These are phyloP conservation scores for Lycaon pictus DNA, from an alignment of 2,113 vertebrate genomes.

Conservation along the genomic window DNA sequence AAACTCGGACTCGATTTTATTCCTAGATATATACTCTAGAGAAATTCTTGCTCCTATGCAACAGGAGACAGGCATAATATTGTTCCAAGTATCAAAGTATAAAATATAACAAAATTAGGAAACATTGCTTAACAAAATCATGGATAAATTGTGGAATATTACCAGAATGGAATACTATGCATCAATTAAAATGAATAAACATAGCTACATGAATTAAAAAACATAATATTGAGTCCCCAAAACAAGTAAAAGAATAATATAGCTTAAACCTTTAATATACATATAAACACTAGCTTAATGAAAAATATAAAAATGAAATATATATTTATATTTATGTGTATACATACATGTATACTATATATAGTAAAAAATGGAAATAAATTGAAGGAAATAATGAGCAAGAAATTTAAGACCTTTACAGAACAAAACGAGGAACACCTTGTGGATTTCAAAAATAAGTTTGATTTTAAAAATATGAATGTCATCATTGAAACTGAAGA, in stretches of 20 bases:
- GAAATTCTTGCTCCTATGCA: not conserved
- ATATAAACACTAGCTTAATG: not conserved
- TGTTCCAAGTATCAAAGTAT: not conserved
- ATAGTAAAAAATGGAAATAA: not conserved
- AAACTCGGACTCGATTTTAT: not conserved
- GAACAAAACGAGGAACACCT: not conserved
- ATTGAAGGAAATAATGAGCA: not conserved
- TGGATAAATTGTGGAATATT: not conserved
- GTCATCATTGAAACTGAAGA: not conserved
- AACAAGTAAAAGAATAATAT: not conserved
- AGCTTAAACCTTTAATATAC: not conserved
- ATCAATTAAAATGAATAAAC: not conserved
- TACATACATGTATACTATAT: not conserved
- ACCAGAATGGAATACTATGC: not conserved
- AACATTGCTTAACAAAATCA: not conserved
- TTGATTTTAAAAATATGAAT: not conserved
- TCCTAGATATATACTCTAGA: not conserved
- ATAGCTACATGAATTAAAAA: not conserved
- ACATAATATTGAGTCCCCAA: not conserved
- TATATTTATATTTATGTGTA: not conserved
- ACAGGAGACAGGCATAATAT: not conserved
- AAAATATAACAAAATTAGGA: not conserved
- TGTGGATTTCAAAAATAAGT: not conserved
- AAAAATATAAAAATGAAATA: not conserved
- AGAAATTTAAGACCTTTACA: slow-evolving; percentile 26